Evolutionary conservation across 2,888 invertebrate species (phyloP).

Genomic region (Junonia oenone): DNA sequence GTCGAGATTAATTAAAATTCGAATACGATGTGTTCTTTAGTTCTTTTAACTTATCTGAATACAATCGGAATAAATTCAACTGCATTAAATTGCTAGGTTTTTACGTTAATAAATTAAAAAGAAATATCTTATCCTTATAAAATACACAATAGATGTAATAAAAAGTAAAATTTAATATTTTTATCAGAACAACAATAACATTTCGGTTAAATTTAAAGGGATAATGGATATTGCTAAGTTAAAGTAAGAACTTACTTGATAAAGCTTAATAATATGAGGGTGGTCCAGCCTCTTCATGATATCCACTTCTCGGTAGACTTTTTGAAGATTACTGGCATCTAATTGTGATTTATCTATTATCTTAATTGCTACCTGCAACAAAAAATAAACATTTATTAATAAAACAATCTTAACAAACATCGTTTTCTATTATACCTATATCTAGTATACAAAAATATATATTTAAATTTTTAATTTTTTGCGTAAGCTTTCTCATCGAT

Average conservation of each 20-base stretch:
- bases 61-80: neutral
- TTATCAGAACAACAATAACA: too few species aligned
- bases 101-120: neutral
- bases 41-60: neutral
- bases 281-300: conserved; percentile 98
- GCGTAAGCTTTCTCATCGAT: neutral
- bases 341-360: conserved; percentile 96
- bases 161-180: too few species aligned
- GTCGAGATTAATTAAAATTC: neutral
- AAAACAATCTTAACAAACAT: too few species aligned
- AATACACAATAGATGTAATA: neutral
- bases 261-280: conserved; percentile 98
- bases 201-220: too few species aligned
- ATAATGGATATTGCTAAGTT: too few species aligned
- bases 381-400: conserved; percentile 1
- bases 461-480: too few species aligned
- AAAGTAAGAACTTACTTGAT: conserved; percentile 93
- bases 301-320: conserved; percentile 97
- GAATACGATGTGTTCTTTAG: neutral
- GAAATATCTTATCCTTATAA: neutral
- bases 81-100: neutral
- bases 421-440: too few species aligned
- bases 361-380: conserved; percentile 94
- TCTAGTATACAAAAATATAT: neutral
- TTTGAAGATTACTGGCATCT: conserved; percentile 93